phyloP scores from a whole-genome alignment of 2,888 invertebrate genomes.

The Plutella xylostella region DNA sequence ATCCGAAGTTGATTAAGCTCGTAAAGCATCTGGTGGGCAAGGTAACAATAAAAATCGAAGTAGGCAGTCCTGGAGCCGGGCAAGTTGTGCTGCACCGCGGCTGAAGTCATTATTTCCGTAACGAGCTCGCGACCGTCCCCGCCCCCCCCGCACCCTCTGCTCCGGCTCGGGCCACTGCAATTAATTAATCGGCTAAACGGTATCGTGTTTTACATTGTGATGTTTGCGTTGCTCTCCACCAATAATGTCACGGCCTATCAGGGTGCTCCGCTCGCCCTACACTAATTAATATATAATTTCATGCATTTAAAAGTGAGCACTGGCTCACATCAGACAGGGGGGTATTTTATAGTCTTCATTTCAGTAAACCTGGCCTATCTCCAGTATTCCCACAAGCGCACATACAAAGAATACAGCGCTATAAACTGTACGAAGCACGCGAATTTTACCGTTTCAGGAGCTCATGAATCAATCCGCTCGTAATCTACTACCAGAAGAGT shows the following conservation, averaged over 20 bases:
- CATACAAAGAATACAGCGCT: conserved; percentile 18
- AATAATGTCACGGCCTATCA: conserved; percentile 55
- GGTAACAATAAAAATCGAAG: conserved; percentile 41
- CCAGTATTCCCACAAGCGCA: background rate
- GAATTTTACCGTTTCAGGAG: conserved; percentile 34
- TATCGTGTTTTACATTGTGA: conserved; percentile 65
- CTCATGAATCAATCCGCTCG: conserved; percentile 35
- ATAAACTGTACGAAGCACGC: conserved; percentile 31
- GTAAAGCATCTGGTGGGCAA: conserved; percentile 29
- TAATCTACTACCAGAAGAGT: conserved; percentile 6
- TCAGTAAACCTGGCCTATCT: background rate
- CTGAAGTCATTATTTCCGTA: conserved; percentile 61
- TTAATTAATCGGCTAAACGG: conserved; percentile 67
- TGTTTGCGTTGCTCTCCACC: conserved; percentile 64
- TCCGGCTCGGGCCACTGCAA: conserved; percentile 22
- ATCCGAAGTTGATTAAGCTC: conserved; percentile 32
- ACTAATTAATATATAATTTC: conserved; percentile 60
- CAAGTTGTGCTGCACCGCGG: conserved; percentile 39
- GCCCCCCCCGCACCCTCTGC: conserved; percentile 39
- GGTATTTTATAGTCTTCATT: background rate
- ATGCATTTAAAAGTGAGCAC: too few species aligned
- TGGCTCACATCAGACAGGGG: background rate
- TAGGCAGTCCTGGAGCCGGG: conserved; percentile 24
- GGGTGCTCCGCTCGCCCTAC: conserved; percentile 42
- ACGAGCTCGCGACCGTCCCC: conserved; percentile 52